Evolutionary conservation across 2,113 vertebrate genomes (phyloP), one percentile per base, ranked within the genome.

Genomic region (Syrrhaptes paradoxus): DNA sequence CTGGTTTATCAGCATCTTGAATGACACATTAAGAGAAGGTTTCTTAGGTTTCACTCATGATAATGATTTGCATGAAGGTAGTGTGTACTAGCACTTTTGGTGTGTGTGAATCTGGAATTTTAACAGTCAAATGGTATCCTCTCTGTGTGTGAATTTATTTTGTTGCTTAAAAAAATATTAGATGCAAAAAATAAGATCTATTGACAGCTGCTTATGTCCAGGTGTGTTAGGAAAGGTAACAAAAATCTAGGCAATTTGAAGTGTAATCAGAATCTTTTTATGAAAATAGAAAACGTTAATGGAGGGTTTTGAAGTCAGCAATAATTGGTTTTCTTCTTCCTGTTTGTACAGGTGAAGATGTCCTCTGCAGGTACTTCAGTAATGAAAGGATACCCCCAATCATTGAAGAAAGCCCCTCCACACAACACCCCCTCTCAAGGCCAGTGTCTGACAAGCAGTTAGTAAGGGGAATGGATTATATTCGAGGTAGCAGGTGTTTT

Each of bases 321-420:
- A 8, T 92, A 89, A 95, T 10, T 61, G 4, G 1, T 89, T 94
- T 94, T 78, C 13, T 5, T 61, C 14, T 21, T 86, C 9, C 70
- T 57, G 67, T 96, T 63, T 46, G 5, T 34, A 32, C 97, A 99
- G 99, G 98, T 43, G 98, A 98, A 67, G 98, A 98, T 8, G 81
- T 96, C 17, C 98, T 99, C 26, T 99, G 98, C 96, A 97, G 98
- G 25, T 99, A 99, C 89, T 98, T 99, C 97, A 99, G 99, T 72
- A 99, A 99, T 9, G 99, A 99, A 84, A 98, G 98, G n/a, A 99
- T 99, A 96, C 95, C 98, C 25, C 96, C 98, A 26, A 99, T 99
- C 93, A 89, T 97, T 3, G 99, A 99, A 97, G 99, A 99, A 95
- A 98, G 93, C 76, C 58, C 98, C 1, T 92, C 98, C 9, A 91